Evolutionary conservation across 2,797 vertebrate genomes (phyloP), one percentile per base, ranked within the genome.

Genomic region (Scarus forsteni): DNA sequence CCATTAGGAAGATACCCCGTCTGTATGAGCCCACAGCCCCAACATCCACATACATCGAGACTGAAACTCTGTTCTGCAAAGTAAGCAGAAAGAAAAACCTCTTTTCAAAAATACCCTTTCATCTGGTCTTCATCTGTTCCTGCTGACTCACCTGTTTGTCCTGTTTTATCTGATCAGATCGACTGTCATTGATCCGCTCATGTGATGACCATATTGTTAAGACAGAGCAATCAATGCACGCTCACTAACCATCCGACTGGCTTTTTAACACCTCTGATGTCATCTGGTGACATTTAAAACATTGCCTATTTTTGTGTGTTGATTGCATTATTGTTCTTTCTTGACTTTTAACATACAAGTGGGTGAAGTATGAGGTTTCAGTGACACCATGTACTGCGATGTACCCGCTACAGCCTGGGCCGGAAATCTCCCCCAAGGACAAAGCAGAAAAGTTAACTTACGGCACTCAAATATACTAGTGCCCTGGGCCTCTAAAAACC

Each of bases 141-240:
- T 79, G 79, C 71, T 62, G 75, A 82, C 36, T 11, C 81, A 73
- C 52, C 65, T 64, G 59, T 83, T 83, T 80, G 71, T 71, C 56
- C 50, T 5, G 40, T 55, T 77, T 57, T 68, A 83, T 82, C 75
- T 80, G 75, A 88, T 86, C 57, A 65, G 61, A 73, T 18, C 66
- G 72, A 87, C 88, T 74, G 56, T 55, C 73, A 72, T 72, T 51
- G 56, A 85, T 78, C 73, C 57, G 43, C 60, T 80, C 74, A 75
- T 77, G 81, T 84, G 85, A 69, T 58, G 6, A 57, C 12, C 57
- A 16, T 60, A 19, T 64, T 15, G 56, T 43, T 60, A 66, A 77
- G 85, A 89, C 84, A 88, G 75, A 62, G 72, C 60, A 76, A 88
- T 93, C 91, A 86, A 77, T 89, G 18, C 54, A 10, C 51, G 55